Conservation (phyloP, 2,888 invertebrate genomes). For the Athrips mouffetella region DNA sequence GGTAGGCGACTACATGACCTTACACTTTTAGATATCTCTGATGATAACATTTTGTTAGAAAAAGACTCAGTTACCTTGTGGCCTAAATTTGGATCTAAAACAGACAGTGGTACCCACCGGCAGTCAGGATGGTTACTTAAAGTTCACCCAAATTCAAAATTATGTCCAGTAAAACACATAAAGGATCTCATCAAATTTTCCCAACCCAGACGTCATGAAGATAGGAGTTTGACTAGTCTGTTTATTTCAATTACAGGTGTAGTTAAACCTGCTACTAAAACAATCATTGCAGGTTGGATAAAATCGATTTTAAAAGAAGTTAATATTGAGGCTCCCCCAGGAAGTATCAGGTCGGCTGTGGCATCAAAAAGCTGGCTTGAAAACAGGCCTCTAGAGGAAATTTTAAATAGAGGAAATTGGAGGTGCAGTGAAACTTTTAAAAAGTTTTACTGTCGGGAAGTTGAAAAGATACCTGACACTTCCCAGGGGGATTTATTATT, state of each 20-base stretch:
- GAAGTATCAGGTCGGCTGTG: conserved; percentile 24
- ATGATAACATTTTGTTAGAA: neutral
- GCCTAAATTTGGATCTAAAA: conserved; percentile 22
- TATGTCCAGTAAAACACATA: conserved; percentile 18
- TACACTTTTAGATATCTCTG: neutral
- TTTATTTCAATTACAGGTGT: too few relatives aligned
- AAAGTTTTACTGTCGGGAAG: conserved; percentile 17
- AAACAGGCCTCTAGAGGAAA: conserved; percentile 22
- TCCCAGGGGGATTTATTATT: too few relatives aligned
- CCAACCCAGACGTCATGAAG: too few relatives aligned
- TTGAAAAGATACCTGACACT: too few relatives aligned
- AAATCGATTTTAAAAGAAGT: conserved; percentile 23
- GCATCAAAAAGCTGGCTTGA: conserved; percentile 24
- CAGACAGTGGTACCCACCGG: conserved; percentile 19
- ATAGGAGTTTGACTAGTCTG: too few relatives aligned
- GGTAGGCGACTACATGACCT: conserved; percentile 13
- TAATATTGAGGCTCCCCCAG: conserved; percentile 20
- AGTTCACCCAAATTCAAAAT: conserved; percentile 10
- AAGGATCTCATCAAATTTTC: too few relatives aligned
- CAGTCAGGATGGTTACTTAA: conserved; percentile 24
- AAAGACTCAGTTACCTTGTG: neutral
- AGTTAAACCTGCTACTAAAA: conserved; percentile 19
- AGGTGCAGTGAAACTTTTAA: conserved; percentile 22
- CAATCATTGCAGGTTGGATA: conserved; percentile 25
- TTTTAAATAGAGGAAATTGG: conserved; percentile 23